Evolutionary conservation across 2,113 vertebrate species (phyloP).

Genomic region (Elanus axillaris): DNA sequence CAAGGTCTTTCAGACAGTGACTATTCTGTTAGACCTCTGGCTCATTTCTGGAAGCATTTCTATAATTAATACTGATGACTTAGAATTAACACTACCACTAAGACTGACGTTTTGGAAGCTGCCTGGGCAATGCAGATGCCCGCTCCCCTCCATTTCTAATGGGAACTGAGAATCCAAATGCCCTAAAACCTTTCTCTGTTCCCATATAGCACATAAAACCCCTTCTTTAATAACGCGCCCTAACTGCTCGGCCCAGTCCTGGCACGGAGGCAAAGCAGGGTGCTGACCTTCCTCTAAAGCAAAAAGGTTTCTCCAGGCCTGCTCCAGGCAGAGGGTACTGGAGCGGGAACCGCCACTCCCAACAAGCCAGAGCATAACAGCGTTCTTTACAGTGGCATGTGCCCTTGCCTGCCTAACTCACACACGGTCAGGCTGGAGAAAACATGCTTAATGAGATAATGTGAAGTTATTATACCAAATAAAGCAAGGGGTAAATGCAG

Average conservation of each 20-base stretch:
- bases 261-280: neutral
- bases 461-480: neutral
- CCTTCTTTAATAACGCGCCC: neutral
- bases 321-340: neutral
- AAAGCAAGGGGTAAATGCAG: neutral
- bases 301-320: neutral
- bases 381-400: rapidly evolving
- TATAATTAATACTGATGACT: neutral
- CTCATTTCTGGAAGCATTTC: neutral
- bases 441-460: neutral
- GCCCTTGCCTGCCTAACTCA: neutral
- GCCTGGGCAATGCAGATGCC: neutral
- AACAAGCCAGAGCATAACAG: rapidly evolving
- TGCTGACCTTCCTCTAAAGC: neutral
- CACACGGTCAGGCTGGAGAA: neutral
- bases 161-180: neutral
- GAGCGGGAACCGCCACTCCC: neutral
- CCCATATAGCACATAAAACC: neutral
- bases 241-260: neutral
- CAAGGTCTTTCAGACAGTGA: neutral
- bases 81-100: neutral
- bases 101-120: neutral
- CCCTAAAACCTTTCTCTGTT: neutral
- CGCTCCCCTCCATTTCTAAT: neutral
- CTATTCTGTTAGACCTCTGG: neutral